Evolutionary conservation across 2,888 invertebrate species (phyloP).

Genomic region (Opisthograptis luteolata): DNA sequence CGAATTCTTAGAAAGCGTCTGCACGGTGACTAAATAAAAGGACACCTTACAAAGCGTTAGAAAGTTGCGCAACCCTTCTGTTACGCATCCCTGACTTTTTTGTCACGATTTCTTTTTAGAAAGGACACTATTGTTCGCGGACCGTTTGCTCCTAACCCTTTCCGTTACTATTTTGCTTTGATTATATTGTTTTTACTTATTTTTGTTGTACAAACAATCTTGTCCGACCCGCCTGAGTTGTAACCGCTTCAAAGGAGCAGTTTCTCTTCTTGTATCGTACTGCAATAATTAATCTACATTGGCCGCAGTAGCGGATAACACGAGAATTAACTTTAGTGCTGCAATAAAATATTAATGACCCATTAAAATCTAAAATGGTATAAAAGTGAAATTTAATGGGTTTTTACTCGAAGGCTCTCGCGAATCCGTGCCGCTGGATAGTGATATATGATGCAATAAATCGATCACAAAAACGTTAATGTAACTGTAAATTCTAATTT

Average conservation of each 20-base stretch:
- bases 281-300: conserved; percentile 67
- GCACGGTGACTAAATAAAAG: conserved; percentile 54
- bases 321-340: conserved; percentile 79
- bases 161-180: conserved; percentile 70
- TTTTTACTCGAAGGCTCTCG: conserved; percentile 66
- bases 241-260: conserved; percentile 19
- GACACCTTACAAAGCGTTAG: conserved; percentile 80
- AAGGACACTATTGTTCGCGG: conserved; percentile 70
- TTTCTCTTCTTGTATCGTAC: conserved; percentile 41
- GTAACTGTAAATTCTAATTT: conserved; percentile 55
- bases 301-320: conserved; percentile 77
- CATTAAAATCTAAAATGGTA: conserved; percentile 81
- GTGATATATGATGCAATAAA: conserved; percentile 76
- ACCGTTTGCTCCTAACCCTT: conserved; percentile 77
- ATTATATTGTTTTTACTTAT: conserved; percentile 63
- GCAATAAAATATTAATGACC: conserved; percentile 81
- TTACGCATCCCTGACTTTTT: conserved; percentile 70
- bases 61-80: conserved; percentile 83
- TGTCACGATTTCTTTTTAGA: conserved; percentile 68
- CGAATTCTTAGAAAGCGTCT: conserved; percentile 69
- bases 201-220: conserved; percentile 51
- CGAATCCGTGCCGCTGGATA: conserved; percentile 60
- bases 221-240: conserved; percentile 32
- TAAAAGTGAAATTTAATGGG: conserved; percentile 82
- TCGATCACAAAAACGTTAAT: conserved; percentile 60